Percentiles rank a stretch among this genome's conserved stretches.
Evolutionary conservation across 2,113 vertebrate species (phyloP).

Genomic region (Terrapene triunguis): DNA sequence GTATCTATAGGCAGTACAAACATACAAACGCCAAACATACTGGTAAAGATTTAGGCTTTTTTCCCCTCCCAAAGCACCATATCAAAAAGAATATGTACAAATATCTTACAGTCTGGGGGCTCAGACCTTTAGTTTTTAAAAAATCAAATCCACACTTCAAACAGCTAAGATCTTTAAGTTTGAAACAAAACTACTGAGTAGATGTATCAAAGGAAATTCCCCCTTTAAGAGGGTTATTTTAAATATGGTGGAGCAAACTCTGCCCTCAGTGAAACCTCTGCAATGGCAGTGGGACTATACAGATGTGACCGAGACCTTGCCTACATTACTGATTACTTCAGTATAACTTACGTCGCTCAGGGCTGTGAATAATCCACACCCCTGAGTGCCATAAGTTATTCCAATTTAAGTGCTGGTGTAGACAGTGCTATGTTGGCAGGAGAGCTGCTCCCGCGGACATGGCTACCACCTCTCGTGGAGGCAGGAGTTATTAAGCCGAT

Average conservation of each 20-base stretch:
- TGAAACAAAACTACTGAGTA: neutral
- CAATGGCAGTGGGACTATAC: neutral
- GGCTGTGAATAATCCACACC: too few relatives aligned
- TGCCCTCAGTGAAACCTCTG: neutral
- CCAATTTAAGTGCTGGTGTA: too few relatives aligned
- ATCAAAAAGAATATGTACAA: slow-evolving; percentile 13
- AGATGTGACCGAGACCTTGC: neutral
- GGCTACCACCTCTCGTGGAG: too few relatives aligned
- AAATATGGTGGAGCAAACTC: neutral
- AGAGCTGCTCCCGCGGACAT: too few relatives aligned
- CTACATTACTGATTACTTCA: too few relatives aligned
- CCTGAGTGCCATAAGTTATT: too few relatives aligned
- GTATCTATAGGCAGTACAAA: neutral
- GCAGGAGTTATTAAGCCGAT: too few relatives aligned
- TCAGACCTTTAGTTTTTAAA: neutral
- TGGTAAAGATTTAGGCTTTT: neutral
- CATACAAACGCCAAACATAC: neutral
- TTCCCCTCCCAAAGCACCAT: neutral
- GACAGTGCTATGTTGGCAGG: too few relatives aligned
- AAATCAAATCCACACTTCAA: neutral
- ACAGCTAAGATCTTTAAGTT: rapidly evolving
- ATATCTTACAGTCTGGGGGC: neutral
- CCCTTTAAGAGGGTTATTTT: neutral
- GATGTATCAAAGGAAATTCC: rapidly evolving
- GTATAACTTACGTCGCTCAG: too few relatives aligned